phyloP scores from a whole-genome alignment of 2,888 invertebrate species.

The Nymphalis c-album region DNA sequence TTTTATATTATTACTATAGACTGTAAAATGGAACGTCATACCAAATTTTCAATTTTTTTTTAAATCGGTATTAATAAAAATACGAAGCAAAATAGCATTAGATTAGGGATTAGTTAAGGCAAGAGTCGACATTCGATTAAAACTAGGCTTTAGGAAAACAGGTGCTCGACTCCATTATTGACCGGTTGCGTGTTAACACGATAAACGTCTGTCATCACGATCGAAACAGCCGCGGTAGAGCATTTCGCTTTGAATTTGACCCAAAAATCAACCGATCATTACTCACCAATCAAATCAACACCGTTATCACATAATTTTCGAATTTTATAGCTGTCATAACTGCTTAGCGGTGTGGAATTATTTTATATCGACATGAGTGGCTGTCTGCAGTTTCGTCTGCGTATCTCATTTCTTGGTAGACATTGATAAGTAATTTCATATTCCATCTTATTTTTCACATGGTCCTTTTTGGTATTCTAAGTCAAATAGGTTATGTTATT shows the following conservation, averaged over 20 bases:
- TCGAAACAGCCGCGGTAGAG: slow-evolving; percentile 5
- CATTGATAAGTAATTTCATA: too few species aligned
- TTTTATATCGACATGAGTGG: not conserved
- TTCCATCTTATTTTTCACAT: too few species aligned
- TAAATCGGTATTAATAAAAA: not conserved
- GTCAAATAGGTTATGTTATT: too few species aligned
- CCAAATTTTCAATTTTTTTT: too few species aligned
- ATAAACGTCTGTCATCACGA: slow-evolving; percentile 37
- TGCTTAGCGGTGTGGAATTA: slow-evolving; percentile 10
- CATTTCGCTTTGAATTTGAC: slow-evolving; percentile 40
- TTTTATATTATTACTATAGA: too few species aligned
- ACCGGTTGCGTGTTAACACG: slow-evolving; percentile 35
- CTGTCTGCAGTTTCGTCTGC: not conserved
- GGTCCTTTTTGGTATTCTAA: too few species aligned
- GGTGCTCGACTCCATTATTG: slow-evolving; percentile 22
- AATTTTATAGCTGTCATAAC: slow-evolving; percentile 37
- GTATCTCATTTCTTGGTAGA: too few species aligned
- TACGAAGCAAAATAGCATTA: not conserved
- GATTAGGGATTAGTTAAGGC: not conserved
- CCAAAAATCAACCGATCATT: slow-evolving; percentile 42
- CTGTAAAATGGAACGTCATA: too few species aligned
- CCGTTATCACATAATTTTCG: slow-evolving; percentile 38
- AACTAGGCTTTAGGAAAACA: slow-evolving; percentile 25
- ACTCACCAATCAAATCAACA: slow-evolving; percentile 34
- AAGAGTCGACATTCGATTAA: slow-evolving; percentile 8